A percentile compares a stretch with the other conserved stretches of the same genome.
Conservation (phyloP, 2,113 vertebrate genomes). For the Corythaixoides concolor region DNA sequence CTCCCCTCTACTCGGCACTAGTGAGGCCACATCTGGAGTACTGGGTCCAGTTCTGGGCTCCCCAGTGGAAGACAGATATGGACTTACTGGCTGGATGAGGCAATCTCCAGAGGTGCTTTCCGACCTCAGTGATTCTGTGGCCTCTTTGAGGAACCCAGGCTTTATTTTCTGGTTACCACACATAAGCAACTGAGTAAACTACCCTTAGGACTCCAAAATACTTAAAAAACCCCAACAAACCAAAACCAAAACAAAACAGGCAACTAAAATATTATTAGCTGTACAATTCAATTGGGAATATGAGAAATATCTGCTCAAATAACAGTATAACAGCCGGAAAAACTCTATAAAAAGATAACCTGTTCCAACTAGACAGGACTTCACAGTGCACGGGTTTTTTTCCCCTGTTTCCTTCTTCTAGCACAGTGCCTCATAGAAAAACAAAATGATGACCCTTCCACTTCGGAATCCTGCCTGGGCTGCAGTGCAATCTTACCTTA, state of each 20-base stretch:
- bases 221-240: not conserved
- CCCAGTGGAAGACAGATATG: fast-evolving
- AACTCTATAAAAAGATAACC: not conserved
- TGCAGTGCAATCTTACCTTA: not conserved
- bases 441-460: not conserved
- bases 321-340: not conserved
- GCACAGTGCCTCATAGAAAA: not conserved
- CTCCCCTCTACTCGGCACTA: not conserved
- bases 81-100: fast-evolving
- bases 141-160: not conserved
- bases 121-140: not conserved
- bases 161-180: not conserved
- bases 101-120: not conserved
- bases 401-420: not conserved
- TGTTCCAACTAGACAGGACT: not conserved
- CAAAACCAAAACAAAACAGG: not conserved
- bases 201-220: not conserved
- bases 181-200: not conserved
- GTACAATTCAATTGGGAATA: not conserved
- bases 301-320: slow-evolving; percentile 18
- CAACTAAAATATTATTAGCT: not conserved
- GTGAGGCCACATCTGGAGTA: not conserved
- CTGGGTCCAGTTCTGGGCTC: not conserved
- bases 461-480: not conserved
- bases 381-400: not conserved